Evolutionary conservation across 2,888 invertebrate genomes (phyloP).

Genomic region (Diabrotica balteata): DNA sequence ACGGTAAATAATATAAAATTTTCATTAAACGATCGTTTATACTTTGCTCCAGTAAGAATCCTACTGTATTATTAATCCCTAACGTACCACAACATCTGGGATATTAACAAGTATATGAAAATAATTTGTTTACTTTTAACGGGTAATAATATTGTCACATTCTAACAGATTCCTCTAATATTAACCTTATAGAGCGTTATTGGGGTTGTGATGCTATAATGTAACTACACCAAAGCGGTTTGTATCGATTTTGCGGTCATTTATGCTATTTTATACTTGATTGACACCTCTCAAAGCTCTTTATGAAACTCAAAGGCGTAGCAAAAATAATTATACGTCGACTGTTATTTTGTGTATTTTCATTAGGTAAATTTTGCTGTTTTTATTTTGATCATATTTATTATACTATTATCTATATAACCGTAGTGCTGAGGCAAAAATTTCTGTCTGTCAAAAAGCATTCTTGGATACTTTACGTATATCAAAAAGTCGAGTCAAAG

Average conservation of each 20-base stretch:
- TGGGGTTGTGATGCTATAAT: background rate
- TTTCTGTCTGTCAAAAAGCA: no score
- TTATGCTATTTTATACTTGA: conserved; percentile 6
- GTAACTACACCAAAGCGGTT: background rate
- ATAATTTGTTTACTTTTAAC: background rate
- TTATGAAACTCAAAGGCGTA: background rate
- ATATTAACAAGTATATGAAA: background rate
- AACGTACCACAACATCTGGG: conserved; percentile 4
- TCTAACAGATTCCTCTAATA: background rate
- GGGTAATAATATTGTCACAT: background rate
- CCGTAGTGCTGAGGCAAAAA: no score
- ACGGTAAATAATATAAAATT: no score
- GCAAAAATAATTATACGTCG: no score
- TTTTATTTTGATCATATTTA: no score
- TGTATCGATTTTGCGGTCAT: conserved; percentile 16
- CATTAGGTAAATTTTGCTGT: no score
- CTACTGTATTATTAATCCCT: conserved; percentile 1
- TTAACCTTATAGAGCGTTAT: background rate
- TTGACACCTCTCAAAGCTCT: conserved; percentile 14
- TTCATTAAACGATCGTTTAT: background rate
- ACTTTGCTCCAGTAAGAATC: background rate
- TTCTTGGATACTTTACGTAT: no score
- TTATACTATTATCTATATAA: no score
- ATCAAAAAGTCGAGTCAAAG: no score
- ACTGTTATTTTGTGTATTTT: no score